A percentile compares a stretch with the other conserved stretches of the same genome.
phyloP scores from a whole-genome alignment of 2,797 vertebrate genomes.

The Lagodon rhomboides region DNA sequence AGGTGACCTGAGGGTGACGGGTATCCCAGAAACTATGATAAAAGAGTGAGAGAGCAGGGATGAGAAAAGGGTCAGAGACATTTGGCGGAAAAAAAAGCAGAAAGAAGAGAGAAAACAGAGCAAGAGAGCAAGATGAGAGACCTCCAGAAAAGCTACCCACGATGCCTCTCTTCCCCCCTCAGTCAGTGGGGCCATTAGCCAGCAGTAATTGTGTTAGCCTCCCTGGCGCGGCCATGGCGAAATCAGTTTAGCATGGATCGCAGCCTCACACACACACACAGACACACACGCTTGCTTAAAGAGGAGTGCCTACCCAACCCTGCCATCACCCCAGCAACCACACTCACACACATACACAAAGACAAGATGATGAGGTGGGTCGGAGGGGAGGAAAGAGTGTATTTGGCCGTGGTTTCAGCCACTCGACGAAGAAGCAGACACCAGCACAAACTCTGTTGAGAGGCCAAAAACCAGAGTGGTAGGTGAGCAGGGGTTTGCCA shows the following conservation, averaged over 20 bases:
- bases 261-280: conserved; percentile 63
- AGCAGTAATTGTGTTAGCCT: conserved; percentile 96
- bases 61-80: conserved; percentile 79
- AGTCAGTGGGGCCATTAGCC: conserved; percentile 94
- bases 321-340: conserved; percentile 85
- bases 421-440: conserved; percentile 60
- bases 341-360: conserved; percentile 78
- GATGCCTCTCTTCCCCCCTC: conserved; percentile 82
- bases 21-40: conserved; percentile 76
- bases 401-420: conserved; percentile 70
- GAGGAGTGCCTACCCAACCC: conserved; percentile 83
- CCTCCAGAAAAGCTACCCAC: conserved; percentile 86
- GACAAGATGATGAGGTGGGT: conserved; percentile 73
- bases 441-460: conserved; percentile 61
- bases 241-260: conserved; percentile 99
- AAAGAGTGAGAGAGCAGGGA: conserved; percentile 67
- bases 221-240: conserved; percentile 93
- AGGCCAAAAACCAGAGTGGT: conserved; percentile 32
- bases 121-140: conserved; percentile 77
- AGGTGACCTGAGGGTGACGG: conserved; percentile 58
- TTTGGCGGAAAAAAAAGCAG: conserved; percentile 65
- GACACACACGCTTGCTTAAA: conserved; percentile 75
- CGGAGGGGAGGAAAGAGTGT: conserved; percentile 67
- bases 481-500: conserved; percentile 12
- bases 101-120: conserved; percentile 70